A percentile compares a stretch with the other conserved stretches of the same genome.
phyloP scores from a whole-genome alignment of 2,797 vertebrate genomes.

The Podarcis siculus region DNA sequence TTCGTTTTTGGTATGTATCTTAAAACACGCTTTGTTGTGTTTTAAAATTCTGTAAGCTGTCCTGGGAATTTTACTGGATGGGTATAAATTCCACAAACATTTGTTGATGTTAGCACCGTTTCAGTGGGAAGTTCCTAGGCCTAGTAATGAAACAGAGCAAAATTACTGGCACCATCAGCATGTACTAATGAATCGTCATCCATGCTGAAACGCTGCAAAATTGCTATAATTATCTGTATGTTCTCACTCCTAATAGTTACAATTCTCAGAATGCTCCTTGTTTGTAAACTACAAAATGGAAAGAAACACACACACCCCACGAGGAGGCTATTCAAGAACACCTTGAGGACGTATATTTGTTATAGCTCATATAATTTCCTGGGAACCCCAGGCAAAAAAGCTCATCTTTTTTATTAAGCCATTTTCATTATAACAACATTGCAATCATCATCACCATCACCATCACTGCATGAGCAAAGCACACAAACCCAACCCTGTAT shows the following conservation, averaged over 20 bases:
- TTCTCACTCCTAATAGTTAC: background rate
- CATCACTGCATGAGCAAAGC: background rate
- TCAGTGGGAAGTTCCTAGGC: background rate
- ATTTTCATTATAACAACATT: background rate
- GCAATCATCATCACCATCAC: background rate
- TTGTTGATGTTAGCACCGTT: background rate
- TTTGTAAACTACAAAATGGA: background rate
- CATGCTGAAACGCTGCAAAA: conserved; percentile 4
- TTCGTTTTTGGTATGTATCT: background rate
- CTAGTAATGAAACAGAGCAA: background rate
- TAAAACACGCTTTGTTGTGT: background rate
- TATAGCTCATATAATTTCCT: background rate
- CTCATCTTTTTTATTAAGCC: background rate
- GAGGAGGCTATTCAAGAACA: background rate
- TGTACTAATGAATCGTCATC: conserved; percentile 13
- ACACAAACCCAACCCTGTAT: background rate
- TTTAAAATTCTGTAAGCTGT: background rate
- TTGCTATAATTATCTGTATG: background rate
- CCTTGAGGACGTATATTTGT: background rate
- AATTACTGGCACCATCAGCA: background rate
- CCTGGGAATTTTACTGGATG: background rate
- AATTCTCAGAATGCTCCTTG: conserved; percentile 6
- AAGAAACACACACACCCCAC: background rate
- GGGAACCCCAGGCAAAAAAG: background rate
- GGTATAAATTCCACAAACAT: background rate